Conservation (phyloP, 2,888 invertebrate species). For the Nephrocerus scutellatus region DNA sequence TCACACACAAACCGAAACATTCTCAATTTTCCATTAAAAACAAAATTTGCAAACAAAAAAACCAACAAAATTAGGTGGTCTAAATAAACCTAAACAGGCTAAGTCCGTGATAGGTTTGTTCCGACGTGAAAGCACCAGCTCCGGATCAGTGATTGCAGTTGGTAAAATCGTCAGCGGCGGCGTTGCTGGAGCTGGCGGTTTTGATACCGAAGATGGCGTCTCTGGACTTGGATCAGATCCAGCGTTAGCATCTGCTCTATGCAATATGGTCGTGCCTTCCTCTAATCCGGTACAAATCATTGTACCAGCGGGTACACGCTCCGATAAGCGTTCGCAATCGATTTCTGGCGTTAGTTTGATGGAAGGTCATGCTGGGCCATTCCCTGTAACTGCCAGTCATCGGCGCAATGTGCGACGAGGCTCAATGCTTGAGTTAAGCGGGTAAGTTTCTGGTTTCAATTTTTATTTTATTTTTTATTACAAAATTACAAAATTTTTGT, state of each 20-base stretch:
- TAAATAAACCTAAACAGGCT: slow-evolving; percentile 76
- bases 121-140: slow-evolving; percentile 73
- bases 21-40: slow-evolving; percentile 13
- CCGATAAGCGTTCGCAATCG: slow-evolving; percentile 40
- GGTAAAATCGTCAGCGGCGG: slow-evolving; percentile 47
- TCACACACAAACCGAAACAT: slow-evolving; percentile 4
- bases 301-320: slow-evolving; percentile 27
- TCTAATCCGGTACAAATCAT: slow-evolving; percentile 29
- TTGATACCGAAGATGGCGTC: slow-evolving; percentile 38
- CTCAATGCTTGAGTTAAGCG: slow-evolving; percentile 75
- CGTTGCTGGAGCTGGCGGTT: slow-evolving; percentile 47
- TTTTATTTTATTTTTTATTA: slow-evolving; percentile 15
- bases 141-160: slow-evolving; percentile 53
- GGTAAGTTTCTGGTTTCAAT: slow-evolving; percentile 50
- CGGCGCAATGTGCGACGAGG: slow-evolving; percentile 66
- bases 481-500: too few relatives aligned
- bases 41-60: slow-evolving; percentile 15
- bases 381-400: slow-evolving; percentile 61
- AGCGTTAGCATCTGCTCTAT: slow-evolving; percentile 40
- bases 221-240: slow-evolving; percentile 52
- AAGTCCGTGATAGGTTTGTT: slow-evolving; percentile 86
- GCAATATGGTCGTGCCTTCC: slow-evolving; percentile 46
- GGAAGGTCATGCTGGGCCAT: slow-evolving; percentile 54
- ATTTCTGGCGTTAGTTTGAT: slow-evolving; percentile 32
- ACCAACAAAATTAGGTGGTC: slow-evolving; percentile 57